Evolutionary conservation across 2,888 invertebrate genomes (phyloP), one percentile per base, ranked within the genome.

Genomic region (Cryptocheilus praepositus): DNA sequence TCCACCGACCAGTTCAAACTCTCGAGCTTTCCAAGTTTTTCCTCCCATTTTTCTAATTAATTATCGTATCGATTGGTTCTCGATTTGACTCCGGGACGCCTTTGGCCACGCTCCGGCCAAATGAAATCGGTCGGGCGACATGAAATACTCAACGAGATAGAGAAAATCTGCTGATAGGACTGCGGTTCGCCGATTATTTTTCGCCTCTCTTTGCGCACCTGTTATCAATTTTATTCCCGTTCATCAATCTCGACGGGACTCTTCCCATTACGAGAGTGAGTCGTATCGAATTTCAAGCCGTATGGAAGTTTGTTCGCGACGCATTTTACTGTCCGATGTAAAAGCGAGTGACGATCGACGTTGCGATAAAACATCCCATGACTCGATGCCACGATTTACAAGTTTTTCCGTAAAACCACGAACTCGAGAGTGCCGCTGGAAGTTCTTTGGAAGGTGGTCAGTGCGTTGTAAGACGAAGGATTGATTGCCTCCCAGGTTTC

Each of bases 401-500:
- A 53, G 25, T 53, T 19, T 25, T 53, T 53, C 53, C 22, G 22
- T 53, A 21, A 53, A 53, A 53, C 21, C 53, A 19, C 28, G 36
- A 19, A 28, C 28, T 28, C 43, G 55, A 67, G 67, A 62, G 68
- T 73, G 73, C 68, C 67, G 52, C 61, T 62, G 70, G 70, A 75
- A 73, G 73, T 77, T 75, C 70, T 77, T 70, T 73, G 75, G 77
- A 77, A 77, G 79, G 81, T 82, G 83, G 83, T 84, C 84, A 85
- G 85, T 85, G 82, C 83, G 85, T 83, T 76, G 84, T 81, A 83
- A 85, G 86, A 82, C 82, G 82, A 81, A 85, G 83, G 85, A 83
- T 85, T 83, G 86, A 86, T 86, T 84, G 84, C 84, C 84, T 84
- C 78, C 81, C 77, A 83, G 84, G 82, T 83, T 83, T 83, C 81